A percentile compares a stretch with the other conserved stretches of the same genome.
Conservation (phyloP, 2,888 invertebrate genomes). For the Apodemia duryi region DNA sequence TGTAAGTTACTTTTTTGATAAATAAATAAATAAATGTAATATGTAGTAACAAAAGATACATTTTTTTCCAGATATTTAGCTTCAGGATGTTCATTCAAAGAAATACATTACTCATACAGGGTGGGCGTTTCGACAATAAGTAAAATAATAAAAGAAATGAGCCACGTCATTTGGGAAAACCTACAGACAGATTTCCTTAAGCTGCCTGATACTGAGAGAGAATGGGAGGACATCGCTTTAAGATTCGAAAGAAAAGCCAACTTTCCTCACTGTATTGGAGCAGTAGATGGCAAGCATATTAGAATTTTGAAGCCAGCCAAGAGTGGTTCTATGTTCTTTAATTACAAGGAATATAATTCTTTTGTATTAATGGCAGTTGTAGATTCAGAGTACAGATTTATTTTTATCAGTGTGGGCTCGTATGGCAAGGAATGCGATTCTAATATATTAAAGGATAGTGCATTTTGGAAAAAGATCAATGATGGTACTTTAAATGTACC, state of each 20-base stretch:
- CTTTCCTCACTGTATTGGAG: constrained; percentile 25
- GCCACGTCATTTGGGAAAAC: constrained; percentile 26
- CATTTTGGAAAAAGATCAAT: constrained; percentile 33
- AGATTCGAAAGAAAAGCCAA: constrained; percentile 24
- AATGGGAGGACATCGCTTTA: constrained; percentile 24
- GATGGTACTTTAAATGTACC: constrained; percentile 31
- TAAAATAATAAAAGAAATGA: constrained; percentile 27
- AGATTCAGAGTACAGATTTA: constrained; percentile 34
- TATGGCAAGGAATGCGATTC: constrained; percentile 33
- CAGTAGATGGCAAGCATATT: constrained; percentile 24
- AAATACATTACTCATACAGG: constrained; percentile 28
- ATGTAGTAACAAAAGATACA: constrained; percentile 25
- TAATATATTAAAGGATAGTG: constrained; percentile 31
- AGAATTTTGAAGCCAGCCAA: constrained; percentile 22
- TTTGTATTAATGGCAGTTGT: constrained; percentile 32
- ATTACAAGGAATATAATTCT: constrained; percentile 25
- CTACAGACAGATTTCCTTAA: constrained; percentile 24
- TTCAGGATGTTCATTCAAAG: constrained; percentile 28
- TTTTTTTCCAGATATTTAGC: constrained; percentile 24
- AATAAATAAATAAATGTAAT: too few relatives aligned
- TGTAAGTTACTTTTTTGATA: too few relatives aligned
- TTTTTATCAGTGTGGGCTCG: constrained; percentile 30
- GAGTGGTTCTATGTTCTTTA: constrained; percentile 24
- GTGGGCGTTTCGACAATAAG: constrained; percentile 29
- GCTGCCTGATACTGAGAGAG: constrained; percentile 27